A percentile compares a stretch with the other conserved stretches of the same genome.
Evolutionary conservation across 2,888 invertebrate genomes (phyloP).

Genomic region (Atethmia centrago): DNA sequence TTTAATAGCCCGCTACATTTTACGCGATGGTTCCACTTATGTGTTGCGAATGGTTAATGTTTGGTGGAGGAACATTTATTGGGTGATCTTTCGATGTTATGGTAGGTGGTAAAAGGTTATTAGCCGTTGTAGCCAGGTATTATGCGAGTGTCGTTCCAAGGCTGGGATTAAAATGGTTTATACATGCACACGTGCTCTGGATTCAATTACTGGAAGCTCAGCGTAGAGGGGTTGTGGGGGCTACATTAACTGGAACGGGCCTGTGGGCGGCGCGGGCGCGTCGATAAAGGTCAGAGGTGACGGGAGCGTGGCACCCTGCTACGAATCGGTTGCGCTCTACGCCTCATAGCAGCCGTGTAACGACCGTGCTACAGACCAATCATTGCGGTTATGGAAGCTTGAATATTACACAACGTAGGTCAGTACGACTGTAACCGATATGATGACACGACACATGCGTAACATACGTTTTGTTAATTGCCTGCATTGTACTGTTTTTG

Average conservation of each 20-base stretch:
- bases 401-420: conserved; percentile 34
- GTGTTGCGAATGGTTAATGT: conserved; percentile 28
- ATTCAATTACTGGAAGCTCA: conserved; percentile 80
- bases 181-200: conserved; percentile 79
- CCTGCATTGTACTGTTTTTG: neutral
- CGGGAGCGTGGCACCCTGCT: conserved; percentile 73
- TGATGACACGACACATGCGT: neutral
- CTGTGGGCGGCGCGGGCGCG: conserved; percentile 62
- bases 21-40: conserved; percentile 26
- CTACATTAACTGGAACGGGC: conserved; percentile 70
- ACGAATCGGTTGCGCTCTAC: conserved; percentile 70
- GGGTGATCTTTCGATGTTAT: conserved; percentile 40
- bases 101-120: conserved; percentile 39
- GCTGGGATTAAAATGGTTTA: conserved; percentile 74
- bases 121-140: conserved; percentile 47
- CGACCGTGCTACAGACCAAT: conserved; percentile 59
- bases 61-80: conserved; percentile 50
- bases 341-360: conserved; percentile 71
- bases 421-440: conserved; percentile 12
- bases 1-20: conserved; percentile 67
- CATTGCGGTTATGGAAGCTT: conserved; percentile 33
- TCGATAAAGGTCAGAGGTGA: conserved; percentile 80
- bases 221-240: conserved; percentile 62
- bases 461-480: neutral
- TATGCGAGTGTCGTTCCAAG: conserved; percentile 47